Base-by-base conservation (phyloP, 2,797 vertebrate genomes). In the Propithecus deckenii region DNA sequence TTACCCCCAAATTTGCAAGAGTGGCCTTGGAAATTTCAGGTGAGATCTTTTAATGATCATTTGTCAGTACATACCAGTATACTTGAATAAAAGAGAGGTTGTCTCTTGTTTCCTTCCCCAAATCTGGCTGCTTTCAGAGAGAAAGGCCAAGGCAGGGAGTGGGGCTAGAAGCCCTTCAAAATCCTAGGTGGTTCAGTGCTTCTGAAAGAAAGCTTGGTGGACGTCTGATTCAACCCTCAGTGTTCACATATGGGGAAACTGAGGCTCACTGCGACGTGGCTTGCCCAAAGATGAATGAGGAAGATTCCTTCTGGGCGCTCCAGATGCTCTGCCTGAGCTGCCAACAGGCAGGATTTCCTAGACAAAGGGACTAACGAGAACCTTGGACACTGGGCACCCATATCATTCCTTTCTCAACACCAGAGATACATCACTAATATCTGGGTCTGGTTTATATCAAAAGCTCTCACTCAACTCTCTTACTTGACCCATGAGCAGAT, bases 31-130 rank as follows among this genome's bases (percentile, higher is more conserved):
- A 50, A 75, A 95, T 91, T 50, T 95, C 80, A 67, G 87, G 22
- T 92, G 92, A 78, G 57, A 91, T 75, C 67, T 55, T 78, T 87
- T 48, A 87, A 81, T 71, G 30, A 69, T 85, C 69, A 67, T 30
- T 81, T 86, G 69, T 89, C 79, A 93, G 59, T 55, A 94, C 23
- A 52, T 23, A 76, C 50, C 81, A 96, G 74, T 83, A 78, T 94
- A 69, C 11, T 46, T 30, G 81, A 95, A 92, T 95, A 89, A 93
- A 96, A 88, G 61, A 71, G 63, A 86, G 57, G 15, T 93, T 91
- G 63, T 78, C 84, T 94, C 61, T n/a, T 35, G 11, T 85, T 87
- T 95, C 65, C 20, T 59, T 92, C 85, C 55, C 71, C 65, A 83
- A 74, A 91, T 86, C 35, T 59, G 30, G 32, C 46, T 85, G 55